Evolutionary conservation across 2,113 vertebrate genomes (phyloP).

Genomic region (Vireo altiloquus): DNA sequence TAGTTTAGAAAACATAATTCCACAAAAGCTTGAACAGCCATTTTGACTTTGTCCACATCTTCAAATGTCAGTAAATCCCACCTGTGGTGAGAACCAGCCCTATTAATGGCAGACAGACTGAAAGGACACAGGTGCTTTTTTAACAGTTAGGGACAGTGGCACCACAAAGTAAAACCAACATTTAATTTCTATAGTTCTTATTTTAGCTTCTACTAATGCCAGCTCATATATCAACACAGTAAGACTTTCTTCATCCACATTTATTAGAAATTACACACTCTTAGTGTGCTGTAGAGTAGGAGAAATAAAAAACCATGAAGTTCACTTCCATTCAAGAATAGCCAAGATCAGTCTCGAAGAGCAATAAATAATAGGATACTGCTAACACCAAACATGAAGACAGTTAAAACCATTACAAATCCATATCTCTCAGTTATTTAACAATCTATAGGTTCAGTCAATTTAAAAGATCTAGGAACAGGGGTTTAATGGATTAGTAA

Average conservation of each 20-base stretch:
- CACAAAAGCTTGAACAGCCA: background rate
- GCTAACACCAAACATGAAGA: background rate
- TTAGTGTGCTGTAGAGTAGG: background rate
- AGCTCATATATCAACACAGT: background rate
- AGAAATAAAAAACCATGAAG: background rate
- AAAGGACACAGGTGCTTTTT: background rate
- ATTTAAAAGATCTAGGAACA: slow-evolving; percentile 60
- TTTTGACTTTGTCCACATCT: background rate
- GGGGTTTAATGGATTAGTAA: slow-evolving; percentile 74
- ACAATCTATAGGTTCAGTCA: slow-evolving; percentile 66
- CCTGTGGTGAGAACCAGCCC: background rate
- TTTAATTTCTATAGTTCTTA: background rate
- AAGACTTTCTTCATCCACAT: background rate
- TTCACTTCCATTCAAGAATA: background rate
- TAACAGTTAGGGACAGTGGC: background rate
- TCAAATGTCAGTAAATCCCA: background rate
- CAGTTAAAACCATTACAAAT: slow-evolving; percentile 31
- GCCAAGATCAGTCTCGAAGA: background rate
- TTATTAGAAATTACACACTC: background rate
- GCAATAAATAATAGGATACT: background rate
- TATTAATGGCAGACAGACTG: background rate
- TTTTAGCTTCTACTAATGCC: background rate
- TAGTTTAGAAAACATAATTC: background rate
- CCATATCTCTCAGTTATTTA: slow-evolving; percentile 33
- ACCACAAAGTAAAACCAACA: background rate